These are phyloP conservation scores for Cetonia aurata DNA, from an alignment of 2,888 invertebrate genomes.

Conservation along the genomic window DNA sequence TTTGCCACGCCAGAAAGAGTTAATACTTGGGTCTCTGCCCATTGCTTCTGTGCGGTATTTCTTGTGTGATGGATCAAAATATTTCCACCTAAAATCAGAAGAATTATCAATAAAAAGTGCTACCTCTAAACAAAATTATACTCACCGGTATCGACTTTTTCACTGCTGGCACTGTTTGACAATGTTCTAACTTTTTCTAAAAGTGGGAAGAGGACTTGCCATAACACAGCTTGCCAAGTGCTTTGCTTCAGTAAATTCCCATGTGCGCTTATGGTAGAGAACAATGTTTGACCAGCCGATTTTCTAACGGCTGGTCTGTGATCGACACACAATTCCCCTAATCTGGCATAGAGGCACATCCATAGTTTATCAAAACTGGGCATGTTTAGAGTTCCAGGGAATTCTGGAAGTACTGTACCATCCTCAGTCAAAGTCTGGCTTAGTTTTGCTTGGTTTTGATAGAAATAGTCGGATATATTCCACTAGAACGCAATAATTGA, in stretches of 20 bases:
- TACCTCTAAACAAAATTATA: neutral
- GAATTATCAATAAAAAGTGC: neutral
- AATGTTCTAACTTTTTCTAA: slow-evolving; percentile 89
- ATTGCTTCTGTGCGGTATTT: slow-evolving; percentile 98
- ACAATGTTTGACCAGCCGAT: slow-evolving; percentile 96
- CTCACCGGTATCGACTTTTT: slow-evolving; percentile 85
- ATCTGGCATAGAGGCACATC: slow-evolving; percentile 93
- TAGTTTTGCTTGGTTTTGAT: slow-evolving; percentile 92
- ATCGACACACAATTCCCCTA: slow-evolving; percentile 95
- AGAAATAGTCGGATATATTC: slow-evolving; percentile 98
- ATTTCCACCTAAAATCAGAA: slow-evolving; percentile 73
- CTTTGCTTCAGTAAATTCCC: slow-evolving; percentile 87
- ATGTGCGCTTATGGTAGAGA: slow-evolving; percentile 97
- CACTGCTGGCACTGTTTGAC: slow-evolving; percentile 78
- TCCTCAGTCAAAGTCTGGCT: slow-evolving; percentile 81
- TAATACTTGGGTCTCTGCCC: slow-evolving; percentile 97
- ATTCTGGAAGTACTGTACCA: slow-evolving; percentile 83
- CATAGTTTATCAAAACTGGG: slow-evolving; percentile 93
- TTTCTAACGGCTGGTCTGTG: slow-evolving; percentile 95
- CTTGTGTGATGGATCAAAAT: slow-evolving; percentile 98
- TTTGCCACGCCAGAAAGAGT: slow-evolving; percentile 93
- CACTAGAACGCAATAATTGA: slow-evolving; percentile 75
- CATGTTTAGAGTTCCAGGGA: slow-evolving; percentile 86
- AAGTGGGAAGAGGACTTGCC: slow-evolving; percentile 96
- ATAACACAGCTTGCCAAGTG: slow-evolving; percentile 95